Base-by-base conservation (phyloP, 2,888 invertebrate genomes). In the Tenthredo notha region DNA sequence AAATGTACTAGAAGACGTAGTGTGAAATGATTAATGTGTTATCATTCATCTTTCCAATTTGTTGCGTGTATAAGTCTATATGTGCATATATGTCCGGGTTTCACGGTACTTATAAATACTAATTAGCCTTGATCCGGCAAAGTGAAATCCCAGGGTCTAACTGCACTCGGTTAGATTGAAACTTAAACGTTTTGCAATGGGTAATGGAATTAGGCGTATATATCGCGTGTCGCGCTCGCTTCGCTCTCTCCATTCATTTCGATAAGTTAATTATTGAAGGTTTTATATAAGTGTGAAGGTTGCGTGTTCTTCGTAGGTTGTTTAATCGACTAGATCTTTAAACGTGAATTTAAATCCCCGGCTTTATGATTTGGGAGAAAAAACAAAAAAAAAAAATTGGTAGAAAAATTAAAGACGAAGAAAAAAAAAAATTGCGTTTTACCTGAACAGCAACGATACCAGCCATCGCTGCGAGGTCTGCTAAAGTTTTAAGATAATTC, bases 371-470 rank as follows among this genome's bases (percentile, higher is more conserved):
- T 33, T 7, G 18, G 33, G 6, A 12, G 9, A 15, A 3, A 25
- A 29, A 15, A 33, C 25, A 21, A 25, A 4, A 15, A 67, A 4
- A 33, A 12, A 33, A 33, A 33, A 33, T n/a, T n/a, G n/a, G n/a
- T n/a, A 33, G 4, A 33, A 12, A 33, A 12, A 33, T 18, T 1
- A 6, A 67, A 29, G 7, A 58, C 18, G 4, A 58, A 58, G 21
- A n/a, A 61, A 21, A 61, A n/a, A n/a, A 61, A 21, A 61, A n/a
- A n/a, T 77, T 18, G 6, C 12, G 43, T 65, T 18, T 78, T 92
- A 92, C 92, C 92, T 92, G 91, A 74, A 91, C 88, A 15, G 91
- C 91, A 87, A 92, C 87, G 80, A 92, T 91, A 86, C 91, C 91
- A 43, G 92, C 92, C 89, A 92, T 89, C 84, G 91, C 91, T 5